These are phyloP conservation scores for Tenthredo scrophulariae DNA, from an alignment of 2,888 invertebrate species.

Conservation along the genomic window DNA sequence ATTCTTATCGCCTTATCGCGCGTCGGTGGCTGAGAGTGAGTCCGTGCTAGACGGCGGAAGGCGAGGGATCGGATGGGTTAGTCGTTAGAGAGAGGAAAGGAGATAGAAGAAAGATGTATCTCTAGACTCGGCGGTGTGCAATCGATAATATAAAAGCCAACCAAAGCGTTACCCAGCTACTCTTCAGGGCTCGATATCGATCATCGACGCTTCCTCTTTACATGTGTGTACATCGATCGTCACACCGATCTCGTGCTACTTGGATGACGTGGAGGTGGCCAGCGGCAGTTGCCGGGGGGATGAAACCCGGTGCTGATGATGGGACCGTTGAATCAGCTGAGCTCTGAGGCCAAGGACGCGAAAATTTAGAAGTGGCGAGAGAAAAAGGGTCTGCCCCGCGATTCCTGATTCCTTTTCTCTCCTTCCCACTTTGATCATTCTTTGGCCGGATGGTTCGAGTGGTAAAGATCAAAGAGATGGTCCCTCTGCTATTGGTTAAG, in stretches of 20 bases:
- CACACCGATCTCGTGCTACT: neutral
- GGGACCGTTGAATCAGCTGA: slow-evolving; percentile 2
- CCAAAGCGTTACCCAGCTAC: neutral
- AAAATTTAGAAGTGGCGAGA: neutral
- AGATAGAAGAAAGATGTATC: slow-evolving; percentile 57
- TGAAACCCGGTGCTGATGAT: neutral
- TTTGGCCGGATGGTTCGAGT: slow-evolving; percentile 16
- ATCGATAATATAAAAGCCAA: slow-evolving; percentile 47
- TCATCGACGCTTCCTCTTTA: neutral
- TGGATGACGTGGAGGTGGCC: neutral
- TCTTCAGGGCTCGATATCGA: neutral
- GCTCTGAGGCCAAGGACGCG: slow-evolving; percentile 13
- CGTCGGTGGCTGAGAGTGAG: slow-evolving; percentile 50
- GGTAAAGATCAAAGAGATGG: slow-evolving; percentile 18
- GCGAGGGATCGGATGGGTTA: slow-evolving; percentile 67
- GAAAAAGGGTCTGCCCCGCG: neutral
- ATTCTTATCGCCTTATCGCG: slow-evolving; percentile 68
- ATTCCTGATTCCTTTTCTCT: neutral
- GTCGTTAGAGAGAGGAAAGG: slow-evolving; percentile 60
- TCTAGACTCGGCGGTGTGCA: slow-evolving; percentile 41
- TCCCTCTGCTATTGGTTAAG: slow-evolving; percentile 28
- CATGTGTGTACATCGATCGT: neutral
- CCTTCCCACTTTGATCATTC: slow-evolving; percentile 6
- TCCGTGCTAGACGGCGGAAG: slow-evolving; percentile 55
- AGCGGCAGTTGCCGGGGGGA: neutral